Percentiles rank a stretch among this genome's conserved stretches.
Evolutionary conservation across 1,140 invertebrate species (phyloP).

Genomic region (Zaprionus capensis): DNA sequence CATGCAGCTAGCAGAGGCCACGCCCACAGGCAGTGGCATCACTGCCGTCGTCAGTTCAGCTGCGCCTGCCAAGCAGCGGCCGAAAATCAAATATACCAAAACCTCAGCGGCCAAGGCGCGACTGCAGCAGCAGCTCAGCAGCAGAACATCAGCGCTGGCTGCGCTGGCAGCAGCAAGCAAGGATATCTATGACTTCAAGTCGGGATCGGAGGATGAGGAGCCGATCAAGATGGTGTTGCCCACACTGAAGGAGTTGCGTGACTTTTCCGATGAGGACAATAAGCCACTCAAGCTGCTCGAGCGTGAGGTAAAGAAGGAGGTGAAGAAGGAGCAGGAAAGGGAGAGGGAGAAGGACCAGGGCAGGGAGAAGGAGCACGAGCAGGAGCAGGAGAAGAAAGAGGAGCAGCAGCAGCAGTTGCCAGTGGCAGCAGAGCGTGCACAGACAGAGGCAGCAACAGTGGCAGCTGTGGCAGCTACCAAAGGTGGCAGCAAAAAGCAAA

Average conservation of each 20-base stretch:
- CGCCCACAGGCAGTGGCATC: too few relatives aligned
- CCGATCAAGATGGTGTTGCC: conserved; percentile 82
- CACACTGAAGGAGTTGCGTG: conserved; percentile 70
- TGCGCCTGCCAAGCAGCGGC: conserved; percentile 51
- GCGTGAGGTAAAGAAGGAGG: conserved; percentile 23
- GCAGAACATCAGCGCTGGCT: conserved; percentile 15
- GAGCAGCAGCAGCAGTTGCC: conserved; percentile 12
- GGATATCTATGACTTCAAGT: conserved; percentile 82
- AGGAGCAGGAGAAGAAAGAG: conserved; percentile 3
- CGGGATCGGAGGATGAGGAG: conserved; percentile 79
- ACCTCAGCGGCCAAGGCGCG: conserved; percentile 63
- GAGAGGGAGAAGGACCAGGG: not conserved
- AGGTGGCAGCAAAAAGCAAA: conserved; percentile 48
- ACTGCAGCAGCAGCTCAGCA: conserved; percentile 47
- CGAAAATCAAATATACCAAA: conserved; percentile 71
- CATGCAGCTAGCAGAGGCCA: conserved; percentile 5
- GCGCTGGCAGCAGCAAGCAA: conserved; percentile 23
- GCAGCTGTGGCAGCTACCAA: conserved; percentile 2
- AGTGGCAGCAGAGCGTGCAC: conserved; percentile 21
- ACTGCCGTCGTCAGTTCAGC: too few relatives aligned
- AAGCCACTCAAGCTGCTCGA: conserved; percentile 62
- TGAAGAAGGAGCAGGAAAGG: not conserved
- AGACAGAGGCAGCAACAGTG: conserved; percentile 16
- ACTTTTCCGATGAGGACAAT: conserved; percentile 80
- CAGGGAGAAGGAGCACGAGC: not conserved